Evolutionary conservation across 2,888 invertebrate species (phyloP).

Genomic region (Clunio marinus): DNA sequence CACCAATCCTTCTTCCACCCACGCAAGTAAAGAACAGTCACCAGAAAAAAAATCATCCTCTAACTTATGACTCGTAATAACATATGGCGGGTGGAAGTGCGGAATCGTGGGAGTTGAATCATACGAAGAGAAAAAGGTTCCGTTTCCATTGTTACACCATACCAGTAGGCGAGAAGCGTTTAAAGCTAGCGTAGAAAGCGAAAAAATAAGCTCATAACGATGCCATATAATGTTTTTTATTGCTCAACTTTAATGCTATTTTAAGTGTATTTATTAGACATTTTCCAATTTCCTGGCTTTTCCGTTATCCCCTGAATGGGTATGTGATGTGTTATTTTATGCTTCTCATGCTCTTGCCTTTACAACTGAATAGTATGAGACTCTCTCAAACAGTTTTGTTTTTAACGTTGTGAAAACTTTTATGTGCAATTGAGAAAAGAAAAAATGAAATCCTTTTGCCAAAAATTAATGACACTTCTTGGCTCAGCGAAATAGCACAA

Average conservation of each 20-base stretch:
- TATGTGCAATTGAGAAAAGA: not conserved
- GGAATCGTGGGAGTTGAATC: no score
- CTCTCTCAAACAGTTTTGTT: not conserved
- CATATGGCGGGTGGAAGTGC: not conserved
- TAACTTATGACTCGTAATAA: conserved; percentile 12
- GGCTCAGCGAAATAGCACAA: no score
- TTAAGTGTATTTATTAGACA: conserved; percentile 40
- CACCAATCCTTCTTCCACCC: conserved; percentile 36
- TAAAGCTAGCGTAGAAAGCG: conserved; percentile 20
- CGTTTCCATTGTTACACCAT: not conserved
- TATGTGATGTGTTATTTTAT: conserved; percentile 31
- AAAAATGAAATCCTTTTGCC: not conserved
- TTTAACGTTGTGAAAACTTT: conserved; percentile 8
- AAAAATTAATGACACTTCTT: no score
- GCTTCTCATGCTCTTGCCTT: not conserved
- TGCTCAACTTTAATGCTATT: conserved; percentile 39
- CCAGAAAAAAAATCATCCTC: no score
- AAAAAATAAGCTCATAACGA: conserved; percentile 24
- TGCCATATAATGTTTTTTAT: conserved; percentile 40
- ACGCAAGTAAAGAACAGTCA: not conserved
- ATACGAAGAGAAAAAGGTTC: not conserved
- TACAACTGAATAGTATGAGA: not conserved
- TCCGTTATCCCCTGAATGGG: conserved; percentile 26
- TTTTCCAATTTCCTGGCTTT: conserved; percentile 40
- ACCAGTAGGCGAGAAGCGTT: not conserved